Evolutionary conservation across 2,797 vertebrate species (phyloP).

Genomic region (Spea hammondii): DNA sequence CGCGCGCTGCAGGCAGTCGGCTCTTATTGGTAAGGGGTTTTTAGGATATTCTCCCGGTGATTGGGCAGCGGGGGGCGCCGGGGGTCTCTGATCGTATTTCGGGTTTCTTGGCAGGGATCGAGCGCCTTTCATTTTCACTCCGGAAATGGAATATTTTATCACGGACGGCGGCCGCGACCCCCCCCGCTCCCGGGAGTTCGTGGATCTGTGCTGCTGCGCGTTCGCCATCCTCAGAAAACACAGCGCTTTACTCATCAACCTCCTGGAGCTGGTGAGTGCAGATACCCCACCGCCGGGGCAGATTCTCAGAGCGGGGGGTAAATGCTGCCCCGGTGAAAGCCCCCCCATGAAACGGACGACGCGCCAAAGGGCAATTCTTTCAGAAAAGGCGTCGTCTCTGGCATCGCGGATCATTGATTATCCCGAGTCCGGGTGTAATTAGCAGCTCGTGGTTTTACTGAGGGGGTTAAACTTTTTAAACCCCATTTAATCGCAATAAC

Average conservation of each 20-base stretch:
- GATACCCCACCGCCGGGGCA: not conserved
- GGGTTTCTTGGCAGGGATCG: slow-evolving; percentile 71
- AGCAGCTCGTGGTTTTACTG: not conserved
- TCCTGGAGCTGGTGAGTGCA: slow-evolving; percentile 81
- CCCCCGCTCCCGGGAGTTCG: slow-evolving; percentile 80
- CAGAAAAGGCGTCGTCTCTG: not conserved
- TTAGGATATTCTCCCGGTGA: too few relatives aligned
- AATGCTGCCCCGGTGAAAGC: too few relatives aligned
- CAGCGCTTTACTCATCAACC: slow-evolving; percentile 75
- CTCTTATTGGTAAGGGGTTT: too few relatives aligned
- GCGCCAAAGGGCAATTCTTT: too few relatives aligned
- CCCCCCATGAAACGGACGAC: too few relatives aligned
- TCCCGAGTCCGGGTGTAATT: not conserved
- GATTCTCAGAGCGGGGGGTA: not conserved
- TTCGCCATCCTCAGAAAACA: slow-evolving; percentile 81
- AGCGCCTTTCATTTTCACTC: slow-evolving; percentile 86
- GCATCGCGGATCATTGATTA: not conserved
- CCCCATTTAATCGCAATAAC: not conserved
- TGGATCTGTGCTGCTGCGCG: slow-evolving; percentile 86
- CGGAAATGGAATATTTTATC: slow-evolving; percentile 91
- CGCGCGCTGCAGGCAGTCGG: too few relatives aligned
- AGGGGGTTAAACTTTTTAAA: not conserved
- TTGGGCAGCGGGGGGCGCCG: too few relatives aligned
- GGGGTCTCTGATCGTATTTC: not conserved
- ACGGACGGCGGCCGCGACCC: slow-evolving; percentile 80